A percentile compares a stretch with the other conserved stretches of the same genome.
Evolutionary conservation across 2,113 vertebrate genomes (phyloP).

Genomic region (Spheniscus mendiculus): DNA sequence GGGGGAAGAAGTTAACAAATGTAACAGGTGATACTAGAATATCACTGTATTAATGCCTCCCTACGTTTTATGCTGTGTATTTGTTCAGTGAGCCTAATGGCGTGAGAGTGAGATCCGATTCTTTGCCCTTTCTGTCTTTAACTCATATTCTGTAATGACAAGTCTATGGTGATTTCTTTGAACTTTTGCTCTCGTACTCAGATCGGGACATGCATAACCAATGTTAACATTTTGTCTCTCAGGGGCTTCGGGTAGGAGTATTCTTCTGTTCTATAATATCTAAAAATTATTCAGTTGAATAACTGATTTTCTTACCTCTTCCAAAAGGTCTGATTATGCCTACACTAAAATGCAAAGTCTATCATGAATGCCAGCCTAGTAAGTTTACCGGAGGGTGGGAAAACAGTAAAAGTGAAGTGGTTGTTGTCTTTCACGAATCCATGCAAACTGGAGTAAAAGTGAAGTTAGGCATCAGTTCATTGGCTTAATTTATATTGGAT

Average conservation of each 20-base stretch:
- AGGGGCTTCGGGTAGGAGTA: background rate
- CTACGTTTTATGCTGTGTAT: background rate
- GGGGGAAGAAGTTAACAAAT: background rate
- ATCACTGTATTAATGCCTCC: background rate
- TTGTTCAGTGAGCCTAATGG: background rate
- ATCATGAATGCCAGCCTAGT: background rate
- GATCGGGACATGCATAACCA: fast-evolving
- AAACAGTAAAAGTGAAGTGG: background rate
- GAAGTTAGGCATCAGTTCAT: background rate
- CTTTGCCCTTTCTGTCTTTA: background rate
- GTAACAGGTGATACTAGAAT: background rate
- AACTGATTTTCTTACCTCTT: background rate
- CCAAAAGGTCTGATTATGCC: background rate
- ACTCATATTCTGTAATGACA: background rate
- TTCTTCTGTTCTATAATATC: background rate
- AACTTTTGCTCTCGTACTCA: background rate
- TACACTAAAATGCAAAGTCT: background rate
- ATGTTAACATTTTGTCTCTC: background rate
- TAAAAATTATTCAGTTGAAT: background rate
- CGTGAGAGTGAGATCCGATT: background rate
- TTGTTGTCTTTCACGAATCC: background rate
- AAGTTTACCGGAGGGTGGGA: background rate
- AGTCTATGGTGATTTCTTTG: background rate
- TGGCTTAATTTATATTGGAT: background rate
- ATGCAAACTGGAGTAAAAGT: background rate